These are phyloP conservation scores for Brachyhypopomus occidentalis DNA, from an alignment of 2,113 vertebrate species.

Conservation along the genomic window DNA sequence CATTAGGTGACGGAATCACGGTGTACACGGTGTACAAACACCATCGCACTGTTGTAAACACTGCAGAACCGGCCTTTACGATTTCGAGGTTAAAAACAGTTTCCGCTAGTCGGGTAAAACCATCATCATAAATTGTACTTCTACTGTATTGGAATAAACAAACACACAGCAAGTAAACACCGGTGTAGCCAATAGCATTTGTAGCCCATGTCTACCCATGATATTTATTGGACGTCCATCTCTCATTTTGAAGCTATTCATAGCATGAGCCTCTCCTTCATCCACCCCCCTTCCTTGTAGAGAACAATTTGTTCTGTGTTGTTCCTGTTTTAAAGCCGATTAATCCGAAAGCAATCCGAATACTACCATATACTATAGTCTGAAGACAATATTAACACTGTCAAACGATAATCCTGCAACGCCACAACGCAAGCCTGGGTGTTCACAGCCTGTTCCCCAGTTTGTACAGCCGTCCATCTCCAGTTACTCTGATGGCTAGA, in stretches of 20 bases:
- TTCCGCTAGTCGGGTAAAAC: not conserved
- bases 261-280: constrained; percentile 13
- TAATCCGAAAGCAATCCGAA: constrained; percentile 27
- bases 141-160: not conserved
- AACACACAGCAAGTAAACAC: no score
- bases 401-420: not conserved
- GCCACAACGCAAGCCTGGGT: not conserved
- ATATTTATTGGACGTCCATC: not conserved
- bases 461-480: no score
- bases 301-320: constrained; percentile 15
- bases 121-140: not conserved
- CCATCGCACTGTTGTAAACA: not conserved
- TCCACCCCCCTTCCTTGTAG: constrained; percentile 22
- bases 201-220: not conserved
- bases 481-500: no score
- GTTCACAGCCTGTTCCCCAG: no score
- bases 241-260: constrained; percentile 35
- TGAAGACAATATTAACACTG: not conserved
- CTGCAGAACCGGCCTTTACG: not conserved
- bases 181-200: no score
- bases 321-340: constrained; percentile 31
- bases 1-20: not conserved
- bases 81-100: not conserved
- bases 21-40: no score
- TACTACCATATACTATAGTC: not conserved